These are phyloP conservation scores for Aldrovandia affinis DNA, from an alignment of 2,797 vertebrate species.

Conservation along the genomic window DNA sequence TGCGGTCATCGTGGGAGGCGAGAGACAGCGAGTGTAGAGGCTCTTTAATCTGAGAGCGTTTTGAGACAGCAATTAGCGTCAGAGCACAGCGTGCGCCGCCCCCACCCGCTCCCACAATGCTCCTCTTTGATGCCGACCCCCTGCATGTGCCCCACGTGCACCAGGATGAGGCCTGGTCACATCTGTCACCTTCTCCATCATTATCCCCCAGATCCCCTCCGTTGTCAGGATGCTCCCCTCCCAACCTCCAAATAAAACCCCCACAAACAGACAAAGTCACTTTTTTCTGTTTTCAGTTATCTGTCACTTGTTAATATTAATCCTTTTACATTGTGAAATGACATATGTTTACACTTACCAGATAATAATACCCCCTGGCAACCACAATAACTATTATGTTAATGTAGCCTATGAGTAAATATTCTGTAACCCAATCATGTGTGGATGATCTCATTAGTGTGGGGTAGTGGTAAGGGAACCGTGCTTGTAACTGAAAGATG, in stretches of 20 bases:
- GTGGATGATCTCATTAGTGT: background rate
- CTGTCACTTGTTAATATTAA: background rate
- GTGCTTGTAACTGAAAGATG: background rate
- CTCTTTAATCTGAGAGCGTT: slow-evolving; percentile 16
- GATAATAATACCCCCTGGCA: background rate
- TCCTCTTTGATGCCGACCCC: background rate
- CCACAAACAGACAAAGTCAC: background rate
- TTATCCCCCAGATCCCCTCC: background rate
- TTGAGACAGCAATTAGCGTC: slow-evolving; percentile 17
- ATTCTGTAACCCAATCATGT: background rate
- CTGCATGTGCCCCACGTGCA: background rate
- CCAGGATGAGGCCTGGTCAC: background rate
- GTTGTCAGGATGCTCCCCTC: background rate
- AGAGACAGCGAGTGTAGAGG: background rate
- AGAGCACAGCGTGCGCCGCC: background rate
- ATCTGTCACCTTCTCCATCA: slow-evolving; percentile 16
- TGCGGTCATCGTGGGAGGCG: background rate
- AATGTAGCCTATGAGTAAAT: background rate
- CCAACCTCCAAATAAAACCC: background rate
- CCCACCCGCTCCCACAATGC: background rate
- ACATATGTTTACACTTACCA: background rate
- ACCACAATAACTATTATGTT: background rate
- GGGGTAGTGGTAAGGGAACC: background rate
- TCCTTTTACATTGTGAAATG: background rate
- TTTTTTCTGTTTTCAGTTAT: background rate